Base-by-base conservation (phyloP, 2,113 vertebrate species). In the Mobula birostris region DNA sequence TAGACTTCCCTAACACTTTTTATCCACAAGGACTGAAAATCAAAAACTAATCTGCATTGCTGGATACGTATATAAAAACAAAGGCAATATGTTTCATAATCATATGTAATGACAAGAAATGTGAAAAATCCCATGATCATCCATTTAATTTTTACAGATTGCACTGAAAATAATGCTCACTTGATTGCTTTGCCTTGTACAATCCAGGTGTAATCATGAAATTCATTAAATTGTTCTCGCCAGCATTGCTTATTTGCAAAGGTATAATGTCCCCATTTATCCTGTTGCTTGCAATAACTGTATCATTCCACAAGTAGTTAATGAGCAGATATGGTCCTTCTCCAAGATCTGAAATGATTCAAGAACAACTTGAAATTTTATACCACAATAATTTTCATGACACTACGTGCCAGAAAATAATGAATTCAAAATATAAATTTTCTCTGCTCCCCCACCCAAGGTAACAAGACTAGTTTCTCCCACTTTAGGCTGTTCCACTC, bases 181-280 rank as follows among this genome's bases (percentile, higher is more conserved):
- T 97, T 96, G 98, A 97, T 93, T 97, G 96, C 95, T 97, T 97
- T 94, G 99, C 98, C 96, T 97, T 98, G 95, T 97, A 98, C 96
- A 99, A 97, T 88, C 98, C 98, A 91, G 97, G 96, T 90, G 98
- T 99, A 96, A 99, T 96, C 99, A 99, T 99, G 96, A 99, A 98
- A 96, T 97, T 98, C 96, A 98, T 99, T 95, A 98, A 96, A 56
- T 98, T 95, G 90, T 96, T 96, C 95, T 96, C 95, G 21, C 96
- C 96, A 56, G 95, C 94, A 94, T 96, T 96, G 2, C 94, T 96
- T 96, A 96, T 98, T 94, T 97, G 95, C 94, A 99, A 96, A 94
- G 98, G 97, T 96, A 99, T 98, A 95, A 99, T 96, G 19, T 95
- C 97, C 95, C 97, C 97, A 94, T 97, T 99, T 95, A 96, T 98